Conservation (phyloP, 2,888 invertebrate species). For the Megalurothrips usitatus region DNA sequence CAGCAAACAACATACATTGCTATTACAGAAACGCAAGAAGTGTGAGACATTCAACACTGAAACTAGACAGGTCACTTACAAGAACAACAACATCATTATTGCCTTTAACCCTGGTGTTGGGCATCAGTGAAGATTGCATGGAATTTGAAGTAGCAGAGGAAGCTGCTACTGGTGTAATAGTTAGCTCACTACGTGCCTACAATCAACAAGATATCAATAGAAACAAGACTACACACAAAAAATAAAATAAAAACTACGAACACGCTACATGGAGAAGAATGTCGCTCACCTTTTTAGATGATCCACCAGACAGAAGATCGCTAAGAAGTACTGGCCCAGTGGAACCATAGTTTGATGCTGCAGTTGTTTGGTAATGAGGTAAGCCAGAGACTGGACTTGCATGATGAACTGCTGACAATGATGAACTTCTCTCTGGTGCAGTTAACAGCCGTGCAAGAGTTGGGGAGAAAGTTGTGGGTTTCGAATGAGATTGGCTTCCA, state of each 20-base stretch:
- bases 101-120: constrained; percentile 2
- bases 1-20: constrained; percentile 31
- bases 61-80: constrained; percentile 34
- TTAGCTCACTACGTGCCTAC: constrained; percentile 57
- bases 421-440: constrained; percentile 50
- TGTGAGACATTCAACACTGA: neutral
- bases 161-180: constrained; percentile 53
- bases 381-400: constrained; percentile 6
- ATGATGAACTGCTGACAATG: neutral
- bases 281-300: constrained; percentile 47
- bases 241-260: neutral
- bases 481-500: neutral
- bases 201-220: constrained; percentile 39
- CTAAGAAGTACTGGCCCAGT: constrained; percentile 44
- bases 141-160: constrained; percentile 36
- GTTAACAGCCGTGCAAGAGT: constrained; percentile 75
- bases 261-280: neutral
- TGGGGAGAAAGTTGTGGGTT: constrained; percentile 66
- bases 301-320: constrained; percentile 47
- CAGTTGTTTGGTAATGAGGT: constrained; percentile 40
- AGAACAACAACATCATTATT: constrained; percentile 39
- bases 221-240: neutral
- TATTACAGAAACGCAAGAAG: constrained; percentile 27
- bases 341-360: neutral
- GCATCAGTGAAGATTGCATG: neutral